Evolutionary conservation across 2,113 vertebrate species (phyloP).

Genomic region (Poeciliopsis prolifica): DNA sequence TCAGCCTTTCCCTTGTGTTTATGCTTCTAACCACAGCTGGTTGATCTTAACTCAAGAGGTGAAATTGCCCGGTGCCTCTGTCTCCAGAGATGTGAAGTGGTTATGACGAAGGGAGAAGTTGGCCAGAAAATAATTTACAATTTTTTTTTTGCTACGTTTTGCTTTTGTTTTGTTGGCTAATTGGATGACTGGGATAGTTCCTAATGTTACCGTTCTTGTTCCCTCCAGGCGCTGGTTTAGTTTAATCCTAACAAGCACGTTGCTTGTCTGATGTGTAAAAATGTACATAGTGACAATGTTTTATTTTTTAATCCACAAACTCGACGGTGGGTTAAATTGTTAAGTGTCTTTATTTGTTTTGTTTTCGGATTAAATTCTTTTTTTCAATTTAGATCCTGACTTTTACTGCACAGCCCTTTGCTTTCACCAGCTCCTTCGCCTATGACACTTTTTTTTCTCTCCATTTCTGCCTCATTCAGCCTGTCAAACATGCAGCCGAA

Average conservation of each 20-base stretch:
- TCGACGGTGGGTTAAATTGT: conserved; percentile 21
- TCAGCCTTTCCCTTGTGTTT: conserved; percentile 29
- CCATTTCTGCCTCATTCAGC: background rate
- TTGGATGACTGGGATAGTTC: conserved; percentile 10
- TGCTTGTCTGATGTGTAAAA: conserved; percentile 60
- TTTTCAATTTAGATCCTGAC: conserved; percentile 18
- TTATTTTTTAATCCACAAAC: conserved; percentile 49
- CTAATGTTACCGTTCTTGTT: conserved; percentile 5
- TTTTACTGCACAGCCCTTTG: conserved; percentile 11
- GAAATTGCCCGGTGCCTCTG: background rate
- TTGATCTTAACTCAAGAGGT: conserved; percentile 8
- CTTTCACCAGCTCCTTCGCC: conserved; percentile 41
- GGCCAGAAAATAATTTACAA: conserved; percentile 14
- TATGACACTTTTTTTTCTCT: background rate
- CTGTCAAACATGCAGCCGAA: conserved; percentile 2
- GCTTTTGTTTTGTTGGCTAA: conserved; percentile 7
- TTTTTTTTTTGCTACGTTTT: background rate
- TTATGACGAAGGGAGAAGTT: conserved; percentile 3
- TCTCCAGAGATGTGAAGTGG: background rate
- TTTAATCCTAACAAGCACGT: conserved; percentile 5
- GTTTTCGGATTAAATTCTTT: conserved; percentile 5
- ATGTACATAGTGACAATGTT: conserved; percentile 67
- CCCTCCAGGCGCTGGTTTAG: conserved; percentile 12
- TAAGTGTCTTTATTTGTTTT: background rate
- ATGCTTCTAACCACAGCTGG: conserved; percentile 24